phyloP scores from a whole-genome alignment of 2,888 invertebrate species.

The Drosophila prostipennis region DNA sequence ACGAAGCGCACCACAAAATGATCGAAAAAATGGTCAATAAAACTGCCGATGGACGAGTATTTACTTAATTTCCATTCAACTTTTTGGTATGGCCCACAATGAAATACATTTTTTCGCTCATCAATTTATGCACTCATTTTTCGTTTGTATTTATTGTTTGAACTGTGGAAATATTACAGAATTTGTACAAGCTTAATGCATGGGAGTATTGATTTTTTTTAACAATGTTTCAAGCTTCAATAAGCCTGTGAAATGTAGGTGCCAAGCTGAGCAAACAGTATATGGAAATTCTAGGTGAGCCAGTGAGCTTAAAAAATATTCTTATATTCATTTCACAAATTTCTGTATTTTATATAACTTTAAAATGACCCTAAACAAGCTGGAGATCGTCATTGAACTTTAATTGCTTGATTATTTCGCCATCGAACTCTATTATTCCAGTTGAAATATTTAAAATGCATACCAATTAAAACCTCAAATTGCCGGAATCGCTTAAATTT shows the following conservation, averaged over 20 bases:
- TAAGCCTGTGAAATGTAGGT: slow-evolving; percentile 5
- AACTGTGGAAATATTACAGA: slow-evolving; percentile 19
- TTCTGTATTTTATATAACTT: too few relatives aligned
- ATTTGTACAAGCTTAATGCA: slow-evolving; percentile 11
- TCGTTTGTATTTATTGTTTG: slow-evolving; percentile 13
- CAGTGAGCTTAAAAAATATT: too few relatives aligned
- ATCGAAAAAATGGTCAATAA: slow-evolving; percentile 46
- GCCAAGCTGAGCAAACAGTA: not conserved
- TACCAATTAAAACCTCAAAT: not conserved
- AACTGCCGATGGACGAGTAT: slow-evolving; percentile 51
- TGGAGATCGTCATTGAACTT: too few relatives aligned
- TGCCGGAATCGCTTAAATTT: not conserved
- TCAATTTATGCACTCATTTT: slow-evolving; percentile 31
- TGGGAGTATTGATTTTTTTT: not conserved
- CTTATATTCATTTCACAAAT: too few relatives aligned
- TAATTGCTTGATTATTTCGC: too few relatives aligned
- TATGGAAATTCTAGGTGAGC: too few relatives aligned
- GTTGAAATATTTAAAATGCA: not conserved
- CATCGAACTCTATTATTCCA: not conserved
- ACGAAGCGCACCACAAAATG: slow-evolving; percentile 20
- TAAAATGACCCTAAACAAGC: too few relatives aligned
- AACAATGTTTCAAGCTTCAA: not conserved
- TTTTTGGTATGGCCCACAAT: slow-evolving; percentile 54
- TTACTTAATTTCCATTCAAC: slow-evolving; percentile 63
- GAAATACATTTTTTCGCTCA: slow-evolving; percentile 35